Base-by-base conservation (phyloP, 2,888 invertebrate genomes). In the Microctonus hyperodae region DNA sequence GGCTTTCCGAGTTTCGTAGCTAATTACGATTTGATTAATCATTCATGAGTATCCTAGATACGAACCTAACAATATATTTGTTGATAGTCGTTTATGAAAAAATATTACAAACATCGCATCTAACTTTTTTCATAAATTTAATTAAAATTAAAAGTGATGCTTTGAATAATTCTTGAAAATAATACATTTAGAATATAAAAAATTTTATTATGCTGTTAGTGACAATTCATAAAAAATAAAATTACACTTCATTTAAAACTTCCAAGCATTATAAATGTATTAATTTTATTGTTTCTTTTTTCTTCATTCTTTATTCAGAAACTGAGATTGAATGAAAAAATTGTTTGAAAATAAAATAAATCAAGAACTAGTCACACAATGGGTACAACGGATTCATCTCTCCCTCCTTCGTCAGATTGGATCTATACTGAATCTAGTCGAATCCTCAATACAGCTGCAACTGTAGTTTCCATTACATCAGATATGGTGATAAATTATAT, bases 401-500 rank as follows among this genome's bases (percentile, higher is more conserved):
- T 65, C 13, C 31, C 22, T 6, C 64, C 68, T 57, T 71, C 73
- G 53, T 69, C 69, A n/a, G 68, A 72, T 25, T 63, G 68, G 65
- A 63, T 72, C 51, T 63, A 74, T 56, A 69, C 56, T 33, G 72
- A 72, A 61, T 70, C 70, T 20, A 72, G 72, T 64, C 65, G 71
- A 50, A 35, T 74, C 48, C 58, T 74, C 44, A 37, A 64, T 56
- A 70, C 68, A 66, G 62, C 65, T 40, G 68, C 73, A 25, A 65
- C 72, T 53, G 50, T 76, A 67, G 67, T 75, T 58, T 51, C 67
- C 55, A 66, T 73, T 63, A 73, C 72, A 13, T 60, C 73, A 44
- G 66, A 70, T 56, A 50, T 67, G 9, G 70, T 72, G 59, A 50
- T 71, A 22, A 67, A 62, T 3, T 68, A 73, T 48, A 23, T 70